phyloP scores from a whole-genome alignment of 2,113 vertebrate species.

The Tetrao urogallus region DNA sequence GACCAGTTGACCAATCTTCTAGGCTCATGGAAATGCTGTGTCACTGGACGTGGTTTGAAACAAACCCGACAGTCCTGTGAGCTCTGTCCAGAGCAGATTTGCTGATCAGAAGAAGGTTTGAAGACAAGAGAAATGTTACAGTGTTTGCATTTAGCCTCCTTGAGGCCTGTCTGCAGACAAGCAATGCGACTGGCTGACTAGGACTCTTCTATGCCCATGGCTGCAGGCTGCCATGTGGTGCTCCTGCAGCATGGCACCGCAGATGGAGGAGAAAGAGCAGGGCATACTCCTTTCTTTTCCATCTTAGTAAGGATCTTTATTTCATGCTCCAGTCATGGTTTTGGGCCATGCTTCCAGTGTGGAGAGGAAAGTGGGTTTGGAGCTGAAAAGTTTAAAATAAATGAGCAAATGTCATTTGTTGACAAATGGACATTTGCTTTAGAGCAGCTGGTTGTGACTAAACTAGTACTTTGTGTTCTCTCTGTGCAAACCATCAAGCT shows the following conservation, averaged over 20 bases:
- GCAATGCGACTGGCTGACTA: not conserved
- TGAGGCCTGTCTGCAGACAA: not conserved
- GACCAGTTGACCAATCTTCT: not conserved
- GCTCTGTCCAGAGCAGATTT: not conserved
- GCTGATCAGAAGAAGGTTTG: not conserved
- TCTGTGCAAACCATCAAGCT: not conserved
- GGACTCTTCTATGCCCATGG: not conserved
- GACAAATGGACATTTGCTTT: not conserved
- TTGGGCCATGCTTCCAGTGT: not conserved
- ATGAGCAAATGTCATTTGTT: not conserved
- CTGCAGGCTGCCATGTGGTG: fast-evolving
- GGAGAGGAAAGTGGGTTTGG: not conserved
- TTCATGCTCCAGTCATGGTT: not conserved
- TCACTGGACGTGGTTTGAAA: not conserved
- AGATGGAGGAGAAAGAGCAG: not conserved
- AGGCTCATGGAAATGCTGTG: not conserved
- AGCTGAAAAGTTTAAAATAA: not conserved
- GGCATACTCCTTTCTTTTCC: not conserved
- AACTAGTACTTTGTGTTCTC: not conserved
- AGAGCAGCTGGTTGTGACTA: not conserved
- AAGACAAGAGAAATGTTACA: not conserved
- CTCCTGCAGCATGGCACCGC: not conserved
- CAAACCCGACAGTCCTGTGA: not conserved
- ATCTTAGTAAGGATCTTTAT: not conserved
- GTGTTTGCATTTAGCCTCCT: not conserved